A percentile compares a stretch with the other conserved stretches of the same genome.
phyloP scores from a whole-genome alignment of 2,797 vertebrate species.

The Karalla daura region DNA sequence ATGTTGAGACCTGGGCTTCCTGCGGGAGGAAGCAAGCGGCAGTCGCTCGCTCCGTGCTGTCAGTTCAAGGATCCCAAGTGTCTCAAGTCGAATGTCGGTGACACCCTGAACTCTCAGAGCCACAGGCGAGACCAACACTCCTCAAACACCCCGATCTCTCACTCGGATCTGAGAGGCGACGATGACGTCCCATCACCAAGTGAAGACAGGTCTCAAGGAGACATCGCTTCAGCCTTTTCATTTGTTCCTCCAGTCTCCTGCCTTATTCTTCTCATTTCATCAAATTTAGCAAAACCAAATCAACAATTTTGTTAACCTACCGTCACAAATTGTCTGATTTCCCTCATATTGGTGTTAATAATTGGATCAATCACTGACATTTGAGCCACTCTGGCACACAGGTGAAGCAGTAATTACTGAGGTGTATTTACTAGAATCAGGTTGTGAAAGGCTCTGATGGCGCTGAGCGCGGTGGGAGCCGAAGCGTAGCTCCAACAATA shows the following conservation, averaged over 20 bases:
- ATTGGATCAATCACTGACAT: too few species aligned
- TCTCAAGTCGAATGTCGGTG: slow-evolving; percentile 33
- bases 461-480: neutral
- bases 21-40: slow-evolving; percentile 38
- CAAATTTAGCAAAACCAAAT: too few species aligned
- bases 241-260: neutral
- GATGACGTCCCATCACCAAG: neutral
- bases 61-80: slow-evolving; percentile 23
- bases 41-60: slow-evolving; percentile 48
- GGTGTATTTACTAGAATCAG: slow-evolving; percentile 5
- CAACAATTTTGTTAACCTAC: too few species aligned
- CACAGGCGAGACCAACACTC: slow-evolving; percentile 18
- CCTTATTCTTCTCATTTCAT: neutral
- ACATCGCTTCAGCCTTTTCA: neutral
- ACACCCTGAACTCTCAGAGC: slow-evolving; percentile 20
- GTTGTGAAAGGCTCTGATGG: neutral
- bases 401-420: neutral
- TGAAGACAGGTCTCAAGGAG: neutral
- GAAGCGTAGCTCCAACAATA: slow-evolving; percentile 6
- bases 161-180: neutral
- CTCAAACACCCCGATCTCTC: slow-evolving; percentile 13
- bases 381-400: neutral
- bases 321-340: too few species aligned
- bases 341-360: too few species aligned
- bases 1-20: slow-evolving; percentile 9